Percentiles rank a stretch among this genome's conserved stretches.
Conservation (phyloP, 1,140 invertebrate species). For the Papilio polyxenes region DNA sequence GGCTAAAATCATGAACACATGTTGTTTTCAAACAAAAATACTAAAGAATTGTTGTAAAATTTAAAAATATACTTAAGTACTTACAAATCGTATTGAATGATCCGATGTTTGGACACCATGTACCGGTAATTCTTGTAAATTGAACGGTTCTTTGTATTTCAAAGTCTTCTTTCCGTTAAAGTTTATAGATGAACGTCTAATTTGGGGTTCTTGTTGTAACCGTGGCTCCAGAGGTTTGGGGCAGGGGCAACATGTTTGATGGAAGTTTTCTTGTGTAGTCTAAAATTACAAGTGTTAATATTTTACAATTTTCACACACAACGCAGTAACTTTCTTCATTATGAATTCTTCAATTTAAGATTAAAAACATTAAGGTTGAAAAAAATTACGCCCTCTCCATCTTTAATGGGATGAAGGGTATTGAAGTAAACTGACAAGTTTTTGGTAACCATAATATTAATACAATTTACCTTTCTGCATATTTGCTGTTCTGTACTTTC, state of each 20-base stretch:
- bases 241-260: slow-evolving; percentile 1
- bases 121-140: neutral
- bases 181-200: neutral
- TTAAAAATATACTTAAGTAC: slow-evolving; percentile 30
- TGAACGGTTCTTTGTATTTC: slow-evolving; percentile 3
- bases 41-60: neutral
- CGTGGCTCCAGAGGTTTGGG: neutral
- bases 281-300: neutral
- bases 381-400: too few relatives aligned
- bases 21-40: neutral
- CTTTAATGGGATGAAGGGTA: too few relatives aligned
- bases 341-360: too few relatives aligned
- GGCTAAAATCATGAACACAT: slow-evolving; percentile 19
- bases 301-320: neutral
- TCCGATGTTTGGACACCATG: slow-evolving; percentile 57
- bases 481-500: neutral
- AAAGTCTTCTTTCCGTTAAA: neutral
- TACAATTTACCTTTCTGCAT: slow-evolving; percentile 1
- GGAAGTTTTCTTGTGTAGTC: neutral
- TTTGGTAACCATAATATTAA: neutral
- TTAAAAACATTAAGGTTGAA: too few relatives aligned
- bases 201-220: neutral
- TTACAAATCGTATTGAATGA: slow-evolving; percentile 55
- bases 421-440: neutral
- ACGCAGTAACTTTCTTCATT: neutral